Conservation (phyloP, 2,113 vertebrate species). For the Tamias sibiricus region DNA sequence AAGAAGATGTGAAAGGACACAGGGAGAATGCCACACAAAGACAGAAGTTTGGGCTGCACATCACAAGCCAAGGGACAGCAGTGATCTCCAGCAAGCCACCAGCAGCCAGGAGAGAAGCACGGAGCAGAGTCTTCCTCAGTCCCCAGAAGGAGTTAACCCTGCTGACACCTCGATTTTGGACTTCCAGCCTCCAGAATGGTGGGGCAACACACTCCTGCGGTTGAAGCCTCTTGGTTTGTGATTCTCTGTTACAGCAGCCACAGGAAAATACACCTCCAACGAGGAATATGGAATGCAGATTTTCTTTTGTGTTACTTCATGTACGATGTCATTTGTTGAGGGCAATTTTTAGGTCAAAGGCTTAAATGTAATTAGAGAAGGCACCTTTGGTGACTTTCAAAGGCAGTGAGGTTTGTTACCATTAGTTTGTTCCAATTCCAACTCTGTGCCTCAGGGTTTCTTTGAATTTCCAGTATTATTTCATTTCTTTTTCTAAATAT, state of each 20-base stretch:
- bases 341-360: background rate
- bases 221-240: background rate
- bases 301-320: background rate
- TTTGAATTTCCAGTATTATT: background rate
- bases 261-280: background rate
- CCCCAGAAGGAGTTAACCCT: too few relatives aligned
- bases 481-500: constrained; percentile 19
- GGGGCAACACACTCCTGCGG: background rate
- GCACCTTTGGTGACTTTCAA: background rate
- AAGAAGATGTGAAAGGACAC: background rate
- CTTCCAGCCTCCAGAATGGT: background rate
- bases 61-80: background rate
- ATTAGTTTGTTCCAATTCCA: background rate
- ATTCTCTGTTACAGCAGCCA: background rate
- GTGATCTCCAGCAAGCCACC: background rate
- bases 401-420: background rate
- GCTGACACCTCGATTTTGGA: background rate
- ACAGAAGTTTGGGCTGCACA: background rate
- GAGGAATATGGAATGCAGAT: background rate
- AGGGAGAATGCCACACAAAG: background rate
- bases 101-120: background rate
- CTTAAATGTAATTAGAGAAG: background rate
- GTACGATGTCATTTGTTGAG: background rate
- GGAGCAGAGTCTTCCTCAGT: background rate
- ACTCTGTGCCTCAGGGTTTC: background rate